These are phyloP conservation scores for Sinhomidia bicolor DNA, from an alignment of 2,888 invertebrate genomes.

Conservation along the genomic window DNA sequence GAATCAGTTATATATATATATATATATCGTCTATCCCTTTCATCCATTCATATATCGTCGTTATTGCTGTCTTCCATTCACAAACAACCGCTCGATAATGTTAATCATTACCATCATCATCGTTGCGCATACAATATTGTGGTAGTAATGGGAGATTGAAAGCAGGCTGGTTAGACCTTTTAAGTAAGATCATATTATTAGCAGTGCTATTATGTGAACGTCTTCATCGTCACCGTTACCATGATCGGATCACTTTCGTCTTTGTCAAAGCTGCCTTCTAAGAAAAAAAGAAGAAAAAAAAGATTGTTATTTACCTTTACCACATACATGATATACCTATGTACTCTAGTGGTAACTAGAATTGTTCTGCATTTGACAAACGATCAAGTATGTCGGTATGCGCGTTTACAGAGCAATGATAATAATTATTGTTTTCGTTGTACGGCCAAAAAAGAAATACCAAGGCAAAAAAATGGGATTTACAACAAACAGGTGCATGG, in stretches of 20 bases:
- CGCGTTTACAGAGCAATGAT: not conserved
- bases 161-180: too few species aligned
- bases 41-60: not conserved
- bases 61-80: too few species aligned
- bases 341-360: constrained; percentile 6
- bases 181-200: too few species aligned
- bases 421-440: not conserved
- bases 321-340: constrained; percentile 27
- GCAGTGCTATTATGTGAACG: too few species aligned
- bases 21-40: not conserved
- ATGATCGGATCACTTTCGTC: not conserved
- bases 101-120: too few species aligned
- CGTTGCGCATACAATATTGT: too few species aligned
- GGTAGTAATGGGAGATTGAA: too few species aligned
- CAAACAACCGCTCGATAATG: too few species aligned
- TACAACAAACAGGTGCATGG: constrained; percentile 39
- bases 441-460: not conserved
- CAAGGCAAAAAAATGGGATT: not conserved
- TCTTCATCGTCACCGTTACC: not conserved
- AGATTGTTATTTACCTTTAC: not conserved
- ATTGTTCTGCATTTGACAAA: not conserved
- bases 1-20: constrained; percentile 64
- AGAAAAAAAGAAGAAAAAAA: not conserved
- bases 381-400: not conserved
- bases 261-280: not conserved